phyloP scores from a whole-genome alignment of 2,113 vertebrate genomes.

The Gobio gobio region DNA sequence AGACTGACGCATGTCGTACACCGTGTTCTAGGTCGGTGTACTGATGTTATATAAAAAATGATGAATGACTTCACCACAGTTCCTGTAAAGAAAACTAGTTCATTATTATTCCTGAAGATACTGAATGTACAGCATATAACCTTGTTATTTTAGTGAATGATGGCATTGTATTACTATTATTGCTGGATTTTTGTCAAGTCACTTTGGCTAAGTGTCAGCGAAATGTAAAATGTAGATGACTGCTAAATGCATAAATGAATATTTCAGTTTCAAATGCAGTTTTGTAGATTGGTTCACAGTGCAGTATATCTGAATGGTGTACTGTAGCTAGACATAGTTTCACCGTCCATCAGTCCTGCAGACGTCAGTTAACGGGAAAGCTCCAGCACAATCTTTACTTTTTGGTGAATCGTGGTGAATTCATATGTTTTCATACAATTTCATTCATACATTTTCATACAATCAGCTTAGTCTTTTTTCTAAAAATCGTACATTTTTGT shows the following conservation, averaged over 20 bases:
- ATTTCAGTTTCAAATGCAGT: background rate
- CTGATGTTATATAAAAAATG: background rate
- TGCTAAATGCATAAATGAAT: background rate
- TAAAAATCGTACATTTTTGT: background rate
- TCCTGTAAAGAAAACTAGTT: background rate
- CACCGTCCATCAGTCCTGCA: too few species aligned
- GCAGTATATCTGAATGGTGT: too few species aligned
- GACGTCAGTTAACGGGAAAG: too few species aligned
- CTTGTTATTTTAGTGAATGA: background rate
- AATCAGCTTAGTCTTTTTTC: background rate
- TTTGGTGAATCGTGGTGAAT: background rate
- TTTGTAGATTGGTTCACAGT: background rate
- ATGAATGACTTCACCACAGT: background rate
- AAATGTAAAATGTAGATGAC: background rate
- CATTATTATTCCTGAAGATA: background rate
- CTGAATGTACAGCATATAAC: background rate
- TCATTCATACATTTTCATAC: background rate
- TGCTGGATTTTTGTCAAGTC: background rate
- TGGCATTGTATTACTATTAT: background rate
- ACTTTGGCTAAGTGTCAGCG: too few species aligned
- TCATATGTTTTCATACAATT: background rate
- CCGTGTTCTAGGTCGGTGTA: background rate
- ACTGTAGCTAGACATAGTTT: too few species aligned
- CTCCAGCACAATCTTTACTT: background rate
- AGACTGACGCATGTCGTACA: background rate